phyloP scores from a whole-genome alignment of 2,888 invertebrate genomes.

The Yponomeuta evonymella region DNA sequence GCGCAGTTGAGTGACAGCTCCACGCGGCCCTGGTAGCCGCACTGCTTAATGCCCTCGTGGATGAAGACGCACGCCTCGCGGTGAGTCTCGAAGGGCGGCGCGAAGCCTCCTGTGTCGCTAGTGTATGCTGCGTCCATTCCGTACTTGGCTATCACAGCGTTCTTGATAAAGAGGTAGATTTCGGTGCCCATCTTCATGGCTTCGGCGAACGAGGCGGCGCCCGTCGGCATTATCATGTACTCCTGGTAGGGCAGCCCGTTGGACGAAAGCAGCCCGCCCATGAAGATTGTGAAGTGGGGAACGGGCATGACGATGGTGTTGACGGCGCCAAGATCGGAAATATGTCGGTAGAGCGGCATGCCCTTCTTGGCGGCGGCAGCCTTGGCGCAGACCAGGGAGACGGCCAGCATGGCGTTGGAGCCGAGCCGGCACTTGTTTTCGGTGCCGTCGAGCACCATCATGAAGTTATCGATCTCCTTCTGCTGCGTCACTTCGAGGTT shows the following conservation, averaged over 20 bases:
- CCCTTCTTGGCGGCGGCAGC: constrained; percentile 98
- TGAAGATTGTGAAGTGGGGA: constrained; percentile 98
- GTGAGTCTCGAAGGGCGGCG: constrained; percentile 77
- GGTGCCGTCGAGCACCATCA: constrained; percentile 94
- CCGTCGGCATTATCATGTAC: constrained; percentile 94
- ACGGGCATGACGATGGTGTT: constrained; percentile 93
- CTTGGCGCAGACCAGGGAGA: constrained; percentile 96
- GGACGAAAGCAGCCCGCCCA: constrained; percentile 97
- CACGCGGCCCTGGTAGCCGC: constrained; percentile 92
- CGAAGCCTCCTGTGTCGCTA: constrained; percentile 98
- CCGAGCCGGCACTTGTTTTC: constrained; percentile 96
- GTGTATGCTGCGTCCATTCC: constrained; percentile 95
- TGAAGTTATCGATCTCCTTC: constrained; percentile 89
- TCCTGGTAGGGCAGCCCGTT: constrained; percentile 97
- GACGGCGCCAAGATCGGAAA: constrained; percentile 96
- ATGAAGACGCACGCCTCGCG: constrained; percentile 52
- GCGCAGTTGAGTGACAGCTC: constrained; percentile 98
- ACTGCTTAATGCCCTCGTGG: constrained; percentile 90
- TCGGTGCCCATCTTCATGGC: constrained; percentile 98
- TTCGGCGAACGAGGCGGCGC: constrained; percentile 92
- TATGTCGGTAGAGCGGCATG: constrained; percentile 90
- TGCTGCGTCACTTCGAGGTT: constrained; percentile 93
- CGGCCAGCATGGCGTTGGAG: constrained; percentile 96
- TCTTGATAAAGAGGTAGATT: constrained; percentile 94
- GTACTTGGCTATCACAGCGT: constrained; percentile 91